Conservation (phyloP, 2,888 invertebrate species). For the Proisotoma minuta region DNA sequence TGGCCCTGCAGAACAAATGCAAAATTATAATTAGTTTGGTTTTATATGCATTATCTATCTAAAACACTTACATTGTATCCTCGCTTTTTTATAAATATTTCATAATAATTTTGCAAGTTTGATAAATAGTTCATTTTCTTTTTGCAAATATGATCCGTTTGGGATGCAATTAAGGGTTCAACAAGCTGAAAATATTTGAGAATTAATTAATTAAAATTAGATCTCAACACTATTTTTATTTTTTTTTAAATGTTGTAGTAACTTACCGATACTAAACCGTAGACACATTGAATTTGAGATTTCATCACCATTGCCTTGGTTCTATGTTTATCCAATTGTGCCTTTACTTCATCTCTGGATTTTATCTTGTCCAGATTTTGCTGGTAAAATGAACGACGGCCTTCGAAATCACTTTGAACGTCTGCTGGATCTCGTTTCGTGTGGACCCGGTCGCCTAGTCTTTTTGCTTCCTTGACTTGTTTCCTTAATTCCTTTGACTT, state of each 20-base stretch:
- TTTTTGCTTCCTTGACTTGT: not conserved
- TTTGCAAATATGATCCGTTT: not conserved
- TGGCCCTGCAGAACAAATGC: not conserved
- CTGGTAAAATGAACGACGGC: not conserved
- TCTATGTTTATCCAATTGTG: no score
- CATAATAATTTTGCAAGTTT: slow-evolving; percentile 4
- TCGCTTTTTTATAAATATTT: not conserved
- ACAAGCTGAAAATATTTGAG: no score
- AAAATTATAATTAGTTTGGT: not conserved
- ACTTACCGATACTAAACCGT: no score
- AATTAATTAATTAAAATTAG: no score
- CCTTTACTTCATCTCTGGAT: slow-evolving; percentile 1
- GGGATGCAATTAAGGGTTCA: not conserved
- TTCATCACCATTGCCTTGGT: no score
- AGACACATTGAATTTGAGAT: no score
- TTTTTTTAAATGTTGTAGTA: no score
- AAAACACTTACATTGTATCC: slow-evolving; percentile 7
- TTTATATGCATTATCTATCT: not conserved
- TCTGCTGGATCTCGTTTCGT: not conserved
- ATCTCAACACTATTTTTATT: no score
- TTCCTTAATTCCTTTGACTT: not conserved
- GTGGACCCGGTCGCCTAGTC: not conserved
- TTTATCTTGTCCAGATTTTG: slow-evolving; percentile 8
- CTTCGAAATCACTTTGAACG: slow-evolving; percentile 3
- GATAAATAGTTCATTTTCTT: not conserved